Evolutionary conservation across 2,888 invertebrate species (phyloP), one percentile per base, ranked within the genome.

Genomic region (Yponomeuta cagnagella): DNA sequence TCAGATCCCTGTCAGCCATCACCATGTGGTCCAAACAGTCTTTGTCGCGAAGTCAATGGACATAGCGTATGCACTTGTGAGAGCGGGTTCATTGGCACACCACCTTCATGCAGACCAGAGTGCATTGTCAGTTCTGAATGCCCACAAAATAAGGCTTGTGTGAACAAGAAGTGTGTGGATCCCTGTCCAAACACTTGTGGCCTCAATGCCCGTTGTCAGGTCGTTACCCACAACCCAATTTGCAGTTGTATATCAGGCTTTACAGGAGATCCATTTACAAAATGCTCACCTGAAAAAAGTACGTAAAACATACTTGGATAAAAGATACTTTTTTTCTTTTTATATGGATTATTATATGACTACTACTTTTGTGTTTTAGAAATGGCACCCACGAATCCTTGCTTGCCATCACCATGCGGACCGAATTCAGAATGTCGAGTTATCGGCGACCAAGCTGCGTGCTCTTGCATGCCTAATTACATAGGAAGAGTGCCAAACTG

Each of bases 401-500:
- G 97, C 82, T 89, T 93, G 69, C 96, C 97, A 15, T 96, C 96
- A 74, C 97, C 97, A 0, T 97, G 97, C 82, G 97, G 97, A 71
- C 96, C 96, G 0, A 95, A 97, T 81, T 96, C 97, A 5, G 95
- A 96, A 82, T 97, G 97, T 81, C 94, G 95, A 74, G 94, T 96
- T 68, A 95, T 97, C 74, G 96, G 96, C 71, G 94, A 95, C 73
- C 96, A 96, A 86, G 95, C 96, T n/a, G 97, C 97, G 69, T 97
- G 97, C 82, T 96, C 97, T 68, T 97, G 97, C 84, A 88, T 95
- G 75, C 92, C 94, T 43, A 96, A 96, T 80, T 97, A 95, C 81
- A 93, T 97, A 69, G 97, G 97, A 73, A 94, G 97, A 76, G 96
- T 97, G 70, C 97, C 97, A 48, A 96, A 96, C 80, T 97, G 97